These are phyloP conservation scores for Stegana nigrithorax DNA, from an alignment of 2,888 invertebrate species.

Conservation along the genomic window DNA sequence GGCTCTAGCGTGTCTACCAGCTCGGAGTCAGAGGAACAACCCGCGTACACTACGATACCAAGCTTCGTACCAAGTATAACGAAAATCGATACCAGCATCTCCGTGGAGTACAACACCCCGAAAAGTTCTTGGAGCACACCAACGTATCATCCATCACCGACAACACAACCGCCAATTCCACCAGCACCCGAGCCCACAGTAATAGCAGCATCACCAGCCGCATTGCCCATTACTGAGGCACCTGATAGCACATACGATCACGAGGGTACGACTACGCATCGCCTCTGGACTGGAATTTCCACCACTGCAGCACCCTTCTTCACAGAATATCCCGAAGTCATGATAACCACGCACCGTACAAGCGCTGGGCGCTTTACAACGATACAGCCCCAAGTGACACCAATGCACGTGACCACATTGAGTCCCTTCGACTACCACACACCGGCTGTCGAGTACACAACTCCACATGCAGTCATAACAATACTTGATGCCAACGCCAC, in stretches of 20 bases:
- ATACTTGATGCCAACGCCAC: slow-evolving; percentile 35
- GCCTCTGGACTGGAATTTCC: slow-evolving; percentile 50
- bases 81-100: slow-evolving; percentile 58
- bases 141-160: slow-evolving; percentile 35
- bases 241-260: slow-evolving; percentile 21
- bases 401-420: slow-evolving; percentile 40
- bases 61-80: slow-evolving; percentile 58
- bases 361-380: slow-evolving; percentile 55
- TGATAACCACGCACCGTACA: slow-evolving; percentile 60
- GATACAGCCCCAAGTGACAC: slow-evolving; percentile 40
- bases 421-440: slow-evolving; percentile 43
- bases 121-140: slow-evolving; percentile 29
- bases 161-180: slow-evolving; percentile 29
- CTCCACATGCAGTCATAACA: slow-evolving; percentile 38
- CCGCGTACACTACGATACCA: slow-evolving; percentile 37
- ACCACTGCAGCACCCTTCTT: slow-evolving; percentile 67
- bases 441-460: slow-evolving; percentile 34
- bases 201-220: slow-evolving; percentile 9
- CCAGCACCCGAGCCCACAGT: slow-evolving; percentile 22
- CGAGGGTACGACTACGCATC: slow-evolving; percentile 46
- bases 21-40: slow-evolving; percentile 54
- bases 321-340: slow-evolving; percentile 66
- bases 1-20: slow-evolving; percentile 37
- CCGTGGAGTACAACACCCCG: slow-evolving; percentile 55
- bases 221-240: slow-evolving; percentile 20